phyloP scores from a whole-genome alignment of 2,113 vertebrate genomes.

The Mus musculus region GRCm39 chr12:118018001-118018500 shows the following conservation, averaged over 20 bases:
- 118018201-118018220: not conserved
- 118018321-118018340: not conserved
- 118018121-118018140: not conserved
- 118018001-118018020: slow-evolving; percentile 6
- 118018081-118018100: not conserved
- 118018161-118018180: not conserved
- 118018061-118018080: not conserved
- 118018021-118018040: not conserved
- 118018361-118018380: not conserved
- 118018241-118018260: not conserved
- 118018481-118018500: not conserved
- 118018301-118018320: not conserved
- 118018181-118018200: no score
- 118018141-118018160: not conserved
- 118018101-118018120: not conserved
- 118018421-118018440: not conserved
- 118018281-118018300: not conserved
- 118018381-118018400: not conserved
- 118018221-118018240: not conserved
- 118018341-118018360: not conserved
- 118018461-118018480: not conserved
- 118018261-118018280: not conserved
- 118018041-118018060: slow-evolving; percentile 11
- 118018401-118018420: not conserved
- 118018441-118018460: not conserved